phyloP scores from a whole-genome alignment of 2,113 vertebrate genomes.

The Pheucticus melanocephalus region DNA sequence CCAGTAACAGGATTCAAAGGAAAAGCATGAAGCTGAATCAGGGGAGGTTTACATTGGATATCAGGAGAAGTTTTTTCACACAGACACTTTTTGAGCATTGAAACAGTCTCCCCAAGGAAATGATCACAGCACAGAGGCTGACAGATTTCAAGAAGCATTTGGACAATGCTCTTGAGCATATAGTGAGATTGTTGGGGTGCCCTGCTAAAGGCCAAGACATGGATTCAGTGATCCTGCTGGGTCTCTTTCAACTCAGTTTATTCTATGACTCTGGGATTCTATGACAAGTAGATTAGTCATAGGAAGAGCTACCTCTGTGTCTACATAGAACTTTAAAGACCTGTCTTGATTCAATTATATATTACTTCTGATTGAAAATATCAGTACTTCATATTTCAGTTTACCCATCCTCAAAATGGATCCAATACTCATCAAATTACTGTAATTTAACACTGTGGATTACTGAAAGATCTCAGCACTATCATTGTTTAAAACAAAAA shows the following conservation, averaged over 20 bases:
- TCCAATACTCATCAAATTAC: not conserved
- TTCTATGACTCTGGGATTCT: not conserved
- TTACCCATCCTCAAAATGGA: not conserved
- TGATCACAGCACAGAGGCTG: not conserved
- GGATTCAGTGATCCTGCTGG: rapidly evolving
- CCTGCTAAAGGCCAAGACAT: not conserved
- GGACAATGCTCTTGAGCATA: not conserved
- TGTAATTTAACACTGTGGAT: not conserved
- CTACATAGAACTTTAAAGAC: not conserved
- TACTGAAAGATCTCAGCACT: not conserved
- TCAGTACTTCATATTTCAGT: not conserved
- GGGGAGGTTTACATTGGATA: not conserved
- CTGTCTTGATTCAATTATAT: not conserved
- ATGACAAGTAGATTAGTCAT: not conserved
- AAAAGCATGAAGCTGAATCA: not conserved
- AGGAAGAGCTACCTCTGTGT: not conserved
- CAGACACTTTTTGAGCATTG: not conserved
- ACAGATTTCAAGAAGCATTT: not conserved
- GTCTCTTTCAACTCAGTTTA: not conserved
- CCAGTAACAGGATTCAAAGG: not conserved
- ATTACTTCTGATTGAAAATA: not conserved
- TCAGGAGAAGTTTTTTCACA: not conserved
- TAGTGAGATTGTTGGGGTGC: not conserved
- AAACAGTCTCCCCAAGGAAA: not conserved
- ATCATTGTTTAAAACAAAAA: not conserved